These are phyloP conservation scores for Drosophila kurseongensis DNA, from an alignment of 1,140 invertebrate genomes.

Conservation along the genomic window DNA sequence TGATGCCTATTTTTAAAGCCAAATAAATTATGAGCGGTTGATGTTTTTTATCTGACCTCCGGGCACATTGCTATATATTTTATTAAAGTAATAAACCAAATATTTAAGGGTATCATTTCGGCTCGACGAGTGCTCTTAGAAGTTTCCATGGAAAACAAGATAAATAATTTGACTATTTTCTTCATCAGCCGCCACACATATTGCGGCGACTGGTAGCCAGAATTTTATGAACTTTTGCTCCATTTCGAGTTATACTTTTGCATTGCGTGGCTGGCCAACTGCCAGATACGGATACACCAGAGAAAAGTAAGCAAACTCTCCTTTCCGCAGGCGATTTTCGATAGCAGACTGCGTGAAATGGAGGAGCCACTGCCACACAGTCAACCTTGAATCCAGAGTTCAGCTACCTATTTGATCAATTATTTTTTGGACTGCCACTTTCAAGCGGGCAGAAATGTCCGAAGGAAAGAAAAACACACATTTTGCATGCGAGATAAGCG, in stretches of 20 bases:
- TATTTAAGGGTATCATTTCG: constrained; percentile 8
- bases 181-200: constrained; percentile 15
- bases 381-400: constrained; percentile 73
- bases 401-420: constrained; percentile 61
- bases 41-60: background rate
- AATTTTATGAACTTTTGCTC: constrained; percentile 76
- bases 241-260: constrained; percentile 63
- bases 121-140: background rate
- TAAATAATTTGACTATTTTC: constrained; percentile 18
- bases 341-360: constrained; percentile 50
- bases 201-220: constrained; percentile 32
- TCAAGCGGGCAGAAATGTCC: constrained; percentile 36
- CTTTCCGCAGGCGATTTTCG: background rate
- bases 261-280: constrained; percentile 50
- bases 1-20: constrained; percentile 24
- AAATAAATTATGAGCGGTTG: background rate
- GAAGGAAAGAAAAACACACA: constrained; percentile 13
- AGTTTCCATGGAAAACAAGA: constrained; percentile 32
- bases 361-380: constrained; percentile 13
- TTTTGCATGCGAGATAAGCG: constrained; percentile 40
- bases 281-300: constrained; percentile 40
- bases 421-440: background rate
- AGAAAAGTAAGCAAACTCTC: background rate
- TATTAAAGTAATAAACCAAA: background rate
- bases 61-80: background rate